Base-by-base conservation (phyloP, 92 coral and sea anemone species). In the Bergia sp. region DNA sequence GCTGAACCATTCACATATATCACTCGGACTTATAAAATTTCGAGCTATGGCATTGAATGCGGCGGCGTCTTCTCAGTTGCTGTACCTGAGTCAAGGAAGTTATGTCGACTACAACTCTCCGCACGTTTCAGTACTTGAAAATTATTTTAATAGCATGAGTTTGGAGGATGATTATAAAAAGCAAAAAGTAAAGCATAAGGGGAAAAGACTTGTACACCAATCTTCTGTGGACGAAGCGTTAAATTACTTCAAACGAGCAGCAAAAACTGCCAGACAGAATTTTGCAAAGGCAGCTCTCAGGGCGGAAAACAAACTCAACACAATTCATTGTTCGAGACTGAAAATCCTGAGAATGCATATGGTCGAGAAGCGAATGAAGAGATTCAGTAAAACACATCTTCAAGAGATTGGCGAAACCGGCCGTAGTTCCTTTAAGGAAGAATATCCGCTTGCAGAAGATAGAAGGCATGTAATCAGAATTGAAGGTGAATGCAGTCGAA, bases 401-500 rank as follows among this genome's bases (percentile, higher is more conserved):
- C 77, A 73, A 69, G 87, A 84, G 29, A 13, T 20, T 36, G 15
- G 42, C 45, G 75, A 72, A 37, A 37, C 49, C 20, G 45, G 42
- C 43, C 67, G 43, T 53, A 45, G 3, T 7, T 13, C 77, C 72
- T 39, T 72, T 29, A 44, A 84, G 2, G 67, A 84, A 39, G 45
- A 65, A 13, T 84, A 84, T 50, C 77, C 29, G 29, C 29, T 84
- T 36, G 87, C 79, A 4, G 58, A 84, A 44, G 87, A 84, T 36
- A 84, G 43, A 38, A 44, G 87, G 12, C 55, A 84, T 1, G 65
- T 84, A 7, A 39, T 44, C 12, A 71, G 79, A 84, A 72, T 84
- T 36, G 87, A 84, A 84, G 87, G 87, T 5, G 79, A 84, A 4
- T 75, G 87, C 64, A 84, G 78, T 43, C 79, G 87, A 45, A 21